These are phyloP conservation scores for Drosophila siamana DNA, from an alignment of 2,888 invertebrate species.

Conservation along the genomic window DNA sequence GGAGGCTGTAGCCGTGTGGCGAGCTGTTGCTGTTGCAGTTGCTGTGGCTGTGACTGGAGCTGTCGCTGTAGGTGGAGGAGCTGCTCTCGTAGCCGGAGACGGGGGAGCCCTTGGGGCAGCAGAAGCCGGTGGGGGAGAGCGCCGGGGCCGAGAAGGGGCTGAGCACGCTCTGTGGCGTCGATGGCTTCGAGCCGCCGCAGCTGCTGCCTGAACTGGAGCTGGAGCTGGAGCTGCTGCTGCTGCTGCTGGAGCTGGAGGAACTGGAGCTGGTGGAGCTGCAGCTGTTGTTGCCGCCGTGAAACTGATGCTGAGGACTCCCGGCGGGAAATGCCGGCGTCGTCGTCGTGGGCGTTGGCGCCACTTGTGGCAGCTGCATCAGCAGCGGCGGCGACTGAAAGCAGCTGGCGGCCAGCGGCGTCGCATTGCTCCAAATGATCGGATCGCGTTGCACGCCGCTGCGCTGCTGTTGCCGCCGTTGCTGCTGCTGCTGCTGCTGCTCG, in stretches of 20 bases:
- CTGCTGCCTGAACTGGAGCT: too few relatives aligned
- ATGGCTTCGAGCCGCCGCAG: conserved; percentile 47
- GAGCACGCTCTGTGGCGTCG: conserved; percentile 66
- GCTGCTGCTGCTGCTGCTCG: conserved; percentile 36
- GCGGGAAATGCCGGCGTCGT: conserved; percentile 74
- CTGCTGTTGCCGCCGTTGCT: conserved; percentile 60
- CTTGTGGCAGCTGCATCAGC: conserved; percentile 41
- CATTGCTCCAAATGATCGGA: conserved; percentile 83
- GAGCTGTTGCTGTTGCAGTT: conserved; percentile 12
- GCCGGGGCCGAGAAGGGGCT: conserved; percentile 76
- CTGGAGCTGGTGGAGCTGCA: conserved; percentile 33
- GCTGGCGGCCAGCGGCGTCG: conserved; percentile 21
- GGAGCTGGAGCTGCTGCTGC: conserved; percentile 31
- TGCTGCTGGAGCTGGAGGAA: conserved; percentile 21
- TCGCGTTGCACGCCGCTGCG: conserved; percentile 74
- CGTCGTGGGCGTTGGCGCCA: background rate
- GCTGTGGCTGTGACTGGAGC: conserved; percentile 36
- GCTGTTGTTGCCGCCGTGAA: conserved; percentile 59
- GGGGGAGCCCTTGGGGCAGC: conserved; percentile 85
- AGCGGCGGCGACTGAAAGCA: conserved; percentile 77
- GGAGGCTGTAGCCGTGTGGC: conserved; percentile 85
- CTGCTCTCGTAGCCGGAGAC: conserved; percentile 85
- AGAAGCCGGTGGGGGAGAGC: conserved; percentile 83
- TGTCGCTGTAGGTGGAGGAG: conserved; percentile 85
- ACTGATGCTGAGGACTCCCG: conserved; percentile 80